phyloP scores from a whole-genome alignment of 2,888 invertebrate genomes.

The Himalopsyche japonica region DNA sequence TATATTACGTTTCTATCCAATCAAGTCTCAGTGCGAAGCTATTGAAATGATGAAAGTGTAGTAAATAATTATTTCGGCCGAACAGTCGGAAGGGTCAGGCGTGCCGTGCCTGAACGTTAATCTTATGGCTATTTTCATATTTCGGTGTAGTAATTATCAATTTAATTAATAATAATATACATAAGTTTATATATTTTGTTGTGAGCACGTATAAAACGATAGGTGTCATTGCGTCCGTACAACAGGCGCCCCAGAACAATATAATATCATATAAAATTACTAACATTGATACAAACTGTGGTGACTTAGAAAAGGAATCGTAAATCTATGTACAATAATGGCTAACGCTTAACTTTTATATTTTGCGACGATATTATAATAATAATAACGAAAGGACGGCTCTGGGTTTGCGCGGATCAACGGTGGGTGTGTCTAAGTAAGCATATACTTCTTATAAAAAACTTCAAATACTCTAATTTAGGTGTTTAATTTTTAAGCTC shows the following conservation, averaged over 20 bases:
- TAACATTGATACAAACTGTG: constrained; percentile 40
- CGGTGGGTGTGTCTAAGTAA: background rate
- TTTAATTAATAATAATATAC: constrained; percentile 7
- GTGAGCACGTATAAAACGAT: constrained; percentile 32
- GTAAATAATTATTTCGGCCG: background rate
- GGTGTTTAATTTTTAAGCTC: constrained; percentile 1
- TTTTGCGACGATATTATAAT: constrained; percentile 23
- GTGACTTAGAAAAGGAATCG: constrained; percentile 39
- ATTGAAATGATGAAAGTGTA: background rate
- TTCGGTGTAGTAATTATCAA: background rate
- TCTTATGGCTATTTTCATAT: background rate
- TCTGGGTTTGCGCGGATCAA: constrained; percentile 8
- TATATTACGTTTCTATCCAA: background rate
- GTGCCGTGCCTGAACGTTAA: background rate
- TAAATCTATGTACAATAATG: constrained; percentile 40
- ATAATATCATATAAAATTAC: constrained; percentile 38
- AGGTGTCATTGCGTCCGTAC: constrained; percentile 25
- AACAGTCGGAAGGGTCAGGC: background rate
- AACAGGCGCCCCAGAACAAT: constrained; percentile 31
- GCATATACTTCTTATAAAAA: constrained; percentile 1
- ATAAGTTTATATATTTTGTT: constrained; percentile 16
- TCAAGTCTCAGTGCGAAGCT: background rate
- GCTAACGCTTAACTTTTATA: constrained; percentile 35
- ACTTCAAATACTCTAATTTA: constrained; percentile 1
- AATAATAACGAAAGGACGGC: constrained; percentile 14